phyloP scores from a whole-genome alignment of 92 coral and sea anemone species.

The Desmophyllum pertusum region DNA sequence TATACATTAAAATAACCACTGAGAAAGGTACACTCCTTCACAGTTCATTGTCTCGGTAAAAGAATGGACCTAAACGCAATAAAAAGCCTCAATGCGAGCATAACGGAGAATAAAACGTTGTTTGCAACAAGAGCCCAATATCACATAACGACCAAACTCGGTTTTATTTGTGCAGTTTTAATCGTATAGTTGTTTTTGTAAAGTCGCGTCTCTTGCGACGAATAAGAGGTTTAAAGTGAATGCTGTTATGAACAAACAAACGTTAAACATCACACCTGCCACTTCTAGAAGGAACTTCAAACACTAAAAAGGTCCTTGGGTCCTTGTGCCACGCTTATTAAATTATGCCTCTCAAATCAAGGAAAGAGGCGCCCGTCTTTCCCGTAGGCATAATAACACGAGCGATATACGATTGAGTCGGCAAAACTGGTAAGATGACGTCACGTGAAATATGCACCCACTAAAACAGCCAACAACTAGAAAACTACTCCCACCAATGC shows the following conservation, averaged over 20 bases:
- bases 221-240: constrained; percentile 42
- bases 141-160: not conserved
- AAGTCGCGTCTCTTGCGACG: not conserved
- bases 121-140: constrained; percentile 8
- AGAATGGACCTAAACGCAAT: not conserved
- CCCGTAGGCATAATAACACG: constrained; percentile 23
- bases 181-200: constrained; percentile 6
- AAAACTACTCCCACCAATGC: not conserved
- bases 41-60: not conserved
- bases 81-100: not conserved
- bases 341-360: constrained; percentile 33
- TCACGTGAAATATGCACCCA: not conserved
- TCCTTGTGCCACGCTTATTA: constrained; percentile 40
- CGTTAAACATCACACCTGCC: constrained; percentile 38
- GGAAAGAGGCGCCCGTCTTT: constrained; percentile 31
- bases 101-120: not conserved
- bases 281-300: constrained; percentile 22
- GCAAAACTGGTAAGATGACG: not conserved
- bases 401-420: constrained; percentile 3
- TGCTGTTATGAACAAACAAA: constrained; percentile 35
- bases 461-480: not conserved
- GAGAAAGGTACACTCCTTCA: not conserved
- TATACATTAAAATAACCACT: not conserved
- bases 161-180: constrained; percentile 13
- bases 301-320: constrained; percentile 39